A percentile compares a stretch with the other conserved stretches of the same genome.
phyloP scores from a whole-genome alignment of 2,888 invertebrate species.

The Salticus scenicus region DNA sequence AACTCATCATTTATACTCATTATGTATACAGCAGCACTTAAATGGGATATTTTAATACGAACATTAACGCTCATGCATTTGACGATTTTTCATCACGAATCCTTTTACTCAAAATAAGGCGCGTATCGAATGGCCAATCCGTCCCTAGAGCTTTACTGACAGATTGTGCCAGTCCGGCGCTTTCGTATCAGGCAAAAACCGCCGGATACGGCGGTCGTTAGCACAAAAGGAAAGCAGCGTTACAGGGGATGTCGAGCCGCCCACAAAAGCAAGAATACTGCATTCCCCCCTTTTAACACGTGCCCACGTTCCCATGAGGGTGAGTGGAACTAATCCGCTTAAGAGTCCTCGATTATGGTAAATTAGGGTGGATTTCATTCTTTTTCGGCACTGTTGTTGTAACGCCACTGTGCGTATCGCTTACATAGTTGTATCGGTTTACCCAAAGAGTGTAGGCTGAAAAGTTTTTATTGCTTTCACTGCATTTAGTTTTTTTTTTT shows the following conservation, averaged over 20 bases:
- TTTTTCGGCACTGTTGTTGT: constrained; percentile 4
- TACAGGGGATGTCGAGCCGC: constrained; percentile 35
- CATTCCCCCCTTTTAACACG: constrained; percentile 39
- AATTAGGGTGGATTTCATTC: constrained; percentile 46
- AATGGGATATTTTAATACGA: too few species aligned
- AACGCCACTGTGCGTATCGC: constrained; percentile 18
- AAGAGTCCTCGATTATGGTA: constrained; percentile 67
- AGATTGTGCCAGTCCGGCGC: not conserved
- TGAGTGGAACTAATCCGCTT: constrained; percentile 60
- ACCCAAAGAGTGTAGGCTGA: not conserved
- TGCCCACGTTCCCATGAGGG: constrained; percentile 47
- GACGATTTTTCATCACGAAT: not conserved
- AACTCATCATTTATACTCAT: too few species aligned
- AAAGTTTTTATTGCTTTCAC: not conserved
- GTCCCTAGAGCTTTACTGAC: not conserved
- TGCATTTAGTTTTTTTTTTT: too few species aligned
- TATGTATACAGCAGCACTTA: too few species aligned
- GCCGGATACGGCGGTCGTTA: constrained; percentile 61
- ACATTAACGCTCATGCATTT: too few species aligned
- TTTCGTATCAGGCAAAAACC: constrained; percentile 54
- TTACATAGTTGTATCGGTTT: constrained; percentile 17
- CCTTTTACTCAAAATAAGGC: not conserved
- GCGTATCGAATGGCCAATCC: constrained; percentile 9
- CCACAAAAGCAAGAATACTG: constrained; percentile 42
- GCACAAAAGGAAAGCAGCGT: constrained; percentile 26